Conservation (phyloP, 2,797 vertebrate genomes). For the Coccyzus lansbergi region DNA sequence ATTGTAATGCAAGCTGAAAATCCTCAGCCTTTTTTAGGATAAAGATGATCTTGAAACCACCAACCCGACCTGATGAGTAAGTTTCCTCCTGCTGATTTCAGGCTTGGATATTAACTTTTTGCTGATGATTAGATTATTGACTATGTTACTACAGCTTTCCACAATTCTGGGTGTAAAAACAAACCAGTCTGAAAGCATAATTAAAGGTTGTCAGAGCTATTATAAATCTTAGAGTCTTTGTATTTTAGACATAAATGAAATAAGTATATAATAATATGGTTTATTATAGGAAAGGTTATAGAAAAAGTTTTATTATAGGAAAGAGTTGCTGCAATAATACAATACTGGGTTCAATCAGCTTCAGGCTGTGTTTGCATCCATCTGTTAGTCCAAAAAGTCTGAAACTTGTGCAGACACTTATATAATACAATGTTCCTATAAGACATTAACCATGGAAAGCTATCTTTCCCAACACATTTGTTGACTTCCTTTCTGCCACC, state of each 20-base stretch:
- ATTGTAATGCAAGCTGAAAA: slow-evolving; percentile 10
- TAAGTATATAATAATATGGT: background rate
- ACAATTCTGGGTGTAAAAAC: background rate
- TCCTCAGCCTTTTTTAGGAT: background rate
- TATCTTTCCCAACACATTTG: background rate
- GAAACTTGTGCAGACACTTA: background rate
- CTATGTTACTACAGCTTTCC: background rate
- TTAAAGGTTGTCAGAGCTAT: background rate
- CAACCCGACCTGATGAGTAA: background rate
- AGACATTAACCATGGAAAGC: background rate
- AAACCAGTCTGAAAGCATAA: background rate
- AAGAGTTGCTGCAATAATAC: background rate
- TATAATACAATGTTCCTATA: background rate
- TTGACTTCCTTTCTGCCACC: background rate
- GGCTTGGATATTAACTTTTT: background rate
- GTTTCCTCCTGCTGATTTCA: background rate
- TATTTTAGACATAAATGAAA: background rate
- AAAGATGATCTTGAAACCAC: background rate
- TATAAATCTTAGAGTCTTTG: background rate
- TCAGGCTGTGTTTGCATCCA: background rate
- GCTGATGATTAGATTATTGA: background rate
- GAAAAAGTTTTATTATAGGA: background rate
- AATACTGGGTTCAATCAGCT: background rate
- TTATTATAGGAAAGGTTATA: background rate
- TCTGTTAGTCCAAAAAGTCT: background rate